These are phyloP conservation scores for Anthopleura xanthogrammica DNA, from an alignment of 92 coral and sea anemone species.

Conservation along the genomic window DNA sequence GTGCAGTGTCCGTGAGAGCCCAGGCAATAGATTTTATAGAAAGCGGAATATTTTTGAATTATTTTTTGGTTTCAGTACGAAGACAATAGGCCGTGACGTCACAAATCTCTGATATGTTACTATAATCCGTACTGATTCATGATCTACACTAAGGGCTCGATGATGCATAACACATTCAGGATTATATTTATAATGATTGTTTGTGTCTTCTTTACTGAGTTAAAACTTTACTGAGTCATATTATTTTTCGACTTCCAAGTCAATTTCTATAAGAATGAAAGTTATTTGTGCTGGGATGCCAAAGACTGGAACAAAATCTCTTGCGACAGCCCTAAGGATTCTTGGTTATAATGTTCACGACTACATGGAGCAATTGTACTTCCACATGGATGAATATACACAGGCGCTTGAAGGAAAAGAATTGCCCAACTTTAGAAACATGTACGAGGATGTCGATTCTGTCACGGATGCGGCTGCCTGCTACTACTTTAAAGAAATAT, in stretches of 20 bases:
- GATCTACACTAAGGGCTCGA: too few relatives aligned
- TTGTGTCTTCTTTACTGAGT: too few relatives aligned
- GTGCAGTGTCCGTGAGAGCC: too few relatives aligned
- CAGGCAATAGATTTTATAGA: too few relatives aligned
- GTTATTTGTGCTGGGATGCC: conserved; percentile 58
- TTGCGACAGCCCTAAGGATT: conserved; percentile 36
- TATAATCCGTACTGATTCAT: too few relatives aligned
- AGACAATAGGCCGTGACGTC: too few relatives aligned
- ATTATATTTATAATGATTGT: too few relatives aligned
- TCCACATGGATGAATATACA: conserved; percentile 31
- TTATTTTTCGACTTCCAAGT: not conserved
- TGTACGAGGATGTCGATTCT: not conserved
- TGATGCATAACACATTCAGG: too few relatives aligned
- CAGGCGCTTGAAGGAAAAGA: conserved; percentile 7
- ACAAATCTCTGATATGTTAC: too few relatives aligned
- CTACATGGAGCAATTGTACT: conserved; percentile 21
- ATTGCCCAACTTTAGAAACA: conserved; percentile 23
- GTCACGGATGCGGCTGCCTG: conserved; percentile 9
- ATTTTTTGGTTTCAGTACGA: too few relatives aligned
- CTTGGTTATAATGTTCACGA: conserved; percentile 50
- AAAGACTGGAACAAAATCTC: conserved; percentile 51
- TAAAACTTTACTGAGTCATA: too few relatives aligned
- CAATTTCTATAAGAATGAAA: not conserved
- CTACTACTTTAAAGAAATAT: conserved; percentile 1
- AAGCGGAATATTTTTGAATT: too few relatives aligned